phyloP scores from a whole-genome alignment of 2,888 invertebrate genomes.

The Nycteola revayana region DNA sequence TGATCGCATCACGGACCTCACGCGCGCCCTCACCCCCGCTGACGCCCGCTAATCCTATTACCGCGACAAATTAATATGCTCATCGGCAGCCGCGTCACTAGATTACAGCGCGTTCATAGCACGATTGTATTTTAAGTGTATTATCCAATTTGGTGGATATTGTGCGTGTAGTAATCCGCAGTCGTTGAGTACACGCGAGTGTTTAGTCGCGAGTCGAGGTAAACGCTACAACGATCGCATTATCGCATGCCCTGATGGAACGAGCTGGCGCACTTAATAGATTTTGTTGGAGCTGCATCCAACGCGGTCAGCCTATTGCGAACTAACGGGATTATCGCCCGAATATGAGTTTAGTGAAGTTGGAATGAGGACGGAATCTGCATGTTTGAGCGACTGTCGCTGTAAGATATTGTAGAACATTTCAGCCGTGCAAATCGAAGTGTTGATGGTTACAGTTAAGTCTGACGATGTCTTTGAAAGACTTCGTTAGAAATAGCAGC shows the following conservation, averaged over 20 bases:
- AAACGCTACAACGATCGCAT: conserved; percentile 58
- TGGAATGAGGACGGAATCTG: conserved; percentile 47
- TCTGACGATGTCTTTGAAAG: conserved; percentile 39
- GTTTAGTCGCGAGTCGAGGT: conserved; percentile 59
- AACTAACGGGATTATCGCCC: conserved; percentile 73
- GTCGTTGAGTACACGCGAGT: conserved; percentile 59
- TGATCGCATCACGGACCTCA: conserved; percentile 53
- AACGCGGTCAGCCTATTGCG: conserved; percentile 66
- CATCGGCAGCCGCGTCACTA: conserved; percentile 78
- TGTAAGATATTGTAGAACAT: conserved; percentile 21
- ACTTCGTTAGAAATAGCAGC: conserved; percentile 46
- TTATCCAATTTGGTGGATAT: conserved; percentile 84
- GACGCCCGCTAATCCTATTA: conserved; percentile 69
- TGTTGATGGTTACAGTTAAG: conserved; percentile 22
- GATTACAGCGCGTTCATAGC: conserved; percentile 78
- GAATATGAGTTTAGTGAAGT: conserved; percentile 62
- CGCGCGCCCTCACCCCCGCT: conserved; percentile 32
- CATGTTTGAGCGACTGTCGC: conserved; percentile 31
- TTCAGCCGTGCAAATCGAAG: conserved; percentile 28
- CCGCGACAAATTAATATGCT: conserved; percentile 80
- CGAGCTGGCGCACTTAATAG: conserved; percentile 77
- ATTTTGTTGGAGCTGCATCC: conserved; percentile 68
- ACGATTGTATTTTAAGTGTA: conserved; percentile 85
- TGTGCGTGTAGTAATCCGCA: conserved; percentile 80
- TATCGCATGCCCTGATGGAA: conserved; percentile 64